Evolutionary conservation across 2,888 invertebrate species (phyloP), one percentile per base, ranked within the genome.

Genomic region (Limnephilus marmoratus): DNA sequence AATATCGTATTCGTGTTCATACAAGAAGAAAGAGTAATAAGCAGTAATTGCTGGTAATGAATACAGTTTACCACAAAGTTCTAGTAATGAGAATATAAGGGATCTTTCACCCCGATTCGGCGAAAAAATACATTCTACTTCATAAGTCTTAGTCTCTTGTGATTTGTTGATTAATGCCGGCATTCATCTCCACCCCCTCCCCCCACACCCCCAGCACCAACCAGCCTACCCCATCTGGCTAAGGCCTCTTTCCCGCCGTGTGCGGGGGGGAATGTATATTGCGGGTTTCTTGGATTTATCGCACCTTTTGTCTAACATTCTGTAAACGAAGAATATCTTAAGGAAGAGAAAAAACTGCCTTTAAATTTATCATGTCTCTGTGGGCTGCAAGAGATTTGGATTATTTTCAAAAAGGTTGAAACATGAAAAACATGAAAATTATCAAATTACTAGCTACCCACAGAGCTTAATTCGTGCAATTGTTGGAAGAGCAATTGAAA

Each of bases 141-240:
- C 86, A 49, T 49, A 86, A 86, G 86, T 86, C 86, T 86, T 37
- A 45, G 86, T 86, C 86, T 86, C 86, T 86, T 86, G 92, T 90
- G 91, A 92, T 91, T 89, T 85, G 34, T 88, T 93, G 93, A 93
- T 93, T 91, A 93, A 92, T 93, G 92, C 85, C 45, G 49, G 89
- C 92, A 92, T 93, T 93, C 92, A 92, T 93, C 93, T 92, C 91
- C 18, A 11, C 31, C 88, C 90, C 34, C 34, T 24, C n/a, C 24
- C 68, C 18, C 1, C 24, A 5, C 68, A 2, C 68, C 9, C 18
- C n/a, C 5, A 1, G 68, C 68, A n/a, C 5, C 68, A 68, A 4
- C 68, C 7, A 11, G 68, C 68, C 68, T n/a, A 24, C 83, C 80
- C 41, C 82, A 88, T 82, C 90, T 88, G 85, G 86, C 80, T 49